Conservation (phyloP, 2,113 vertebrate genomes). For the Glaucomys volans region DNA sequence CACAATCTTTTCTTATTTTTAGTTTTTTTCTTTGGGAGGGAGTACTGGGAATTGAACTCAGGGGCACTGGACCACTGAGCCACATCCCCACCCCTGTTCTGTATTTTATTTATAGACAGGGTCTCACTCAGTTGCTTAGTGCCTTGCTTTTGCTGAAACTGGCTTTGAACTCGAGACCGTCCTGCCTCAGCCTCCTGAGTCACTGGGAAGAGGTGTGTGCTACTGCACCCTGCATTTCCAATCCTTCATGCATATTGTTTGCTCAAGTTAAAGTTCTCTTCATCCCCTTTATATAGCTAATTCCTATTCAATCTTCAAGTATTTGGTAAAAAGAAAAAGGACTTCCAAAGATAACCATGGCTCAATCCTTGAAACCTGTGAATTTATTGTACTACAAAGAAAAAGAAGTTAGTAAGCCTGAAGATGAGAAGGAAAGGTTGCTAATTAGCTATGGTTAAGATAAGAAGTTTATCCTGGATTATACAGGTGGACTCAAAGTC, state of each 20-base stretch:
- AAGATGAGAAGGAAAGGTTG: not conserved
- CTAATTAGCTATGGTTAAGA: not conserved
- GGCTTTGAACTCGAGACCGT: no score
- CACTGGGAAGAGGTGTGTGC: no score
- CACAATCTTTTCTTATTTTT: not conserved
- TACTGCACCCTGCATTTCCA: not conserved
- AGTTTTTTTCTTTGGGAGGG: no score
- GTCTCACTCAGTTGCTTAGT: no score
- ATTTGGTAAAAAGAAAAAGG: not conserved
- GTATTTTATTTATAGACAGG: no score
- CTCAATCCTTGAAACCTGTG: not conserved
- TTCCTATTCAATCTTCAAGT: not conserved
- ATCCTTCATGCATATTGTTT: not conserved
- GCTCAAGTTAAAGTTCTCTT: not conserved
- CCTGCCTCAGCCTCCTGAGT: no score
- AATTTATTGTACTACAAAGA: not conserved
- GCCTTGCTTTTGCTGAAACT: no score
- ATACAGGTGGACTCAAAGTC: not conserved
- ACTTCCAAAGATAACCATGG: not conserved
- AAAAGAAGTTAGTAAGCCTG: not conserved
- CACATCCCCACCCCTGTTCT: no score
- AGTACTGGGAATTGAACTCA: no score
- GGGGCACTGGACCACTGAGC: no score
- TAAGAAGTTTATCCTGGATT: not conserved
- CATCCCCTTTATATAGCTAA: not conserved